phyloP scores from a whole-genome alignment of 1,140 invertebrate genomes.

The Phymorhynchus buccinoides region DNA sequence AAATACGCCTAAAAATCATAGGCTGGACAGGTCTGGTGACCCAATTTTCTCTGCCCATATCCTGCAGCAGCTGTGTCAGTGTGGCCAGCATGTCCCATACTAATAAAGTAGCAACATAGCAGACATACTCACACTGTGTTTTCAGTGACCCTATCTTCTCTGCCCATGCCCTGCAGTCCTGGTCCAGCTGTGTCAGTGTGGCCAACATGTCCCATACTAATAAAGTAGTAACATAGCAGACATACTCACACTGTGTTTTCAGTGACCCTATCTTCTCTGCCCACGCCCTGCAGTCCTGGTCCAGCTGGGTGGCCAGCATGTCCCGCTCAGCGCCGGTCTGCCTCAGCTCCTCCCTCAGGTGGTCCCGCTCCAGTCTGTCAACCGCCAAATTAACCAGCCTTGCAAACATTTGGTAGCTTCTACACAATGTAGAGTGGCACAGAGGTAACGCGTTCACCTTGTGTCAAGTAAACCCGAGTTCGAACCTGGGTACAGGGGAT shows the following conservation, averaged over 20 bases:
- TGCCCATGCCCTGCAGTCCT: constrained; percentile 56
- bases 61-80: too few relatives aligned
- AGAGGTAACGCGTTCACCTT: too few relatives aligned
- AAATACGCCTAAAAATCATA: too few relatives aligned
- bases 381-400: background rate
- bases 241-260: constrained; percentile 48
- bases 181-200: constrained; percentile 56
- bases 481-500: too few relatives aligned
- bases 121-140: constrained; percentile 52
- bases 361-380: constrained; percentile 35
- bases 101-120: too few relatives aligned
- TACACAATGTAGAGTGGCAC: too few relatives aligned
- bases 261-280: constrained; percentile 46
- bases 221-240: background rate
- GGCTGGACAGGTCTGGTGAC: too few relatives aligned
- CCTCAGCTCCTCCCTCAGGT: constrained; percentile 53
- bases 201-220: constrained; percentile 48
- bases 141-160: constrained; percentile 46
- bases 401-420: too few relatives aligned
- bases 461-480: too few relatives aligned
- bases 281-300: constrained; percentile 56
- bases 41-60: too few relatives aligned
- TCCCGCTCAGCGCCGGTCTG: constrained; percentile 60
- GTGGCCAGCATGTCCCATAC: too few relatives aligned
- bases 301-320: constrained; percentile 55